Evolutionary conservation across 2,113 vertebrate genomes (phyloP), one percentile per base, ranked within the genome.

Genomic region (Brachypodius melanocephalos): DNA sequence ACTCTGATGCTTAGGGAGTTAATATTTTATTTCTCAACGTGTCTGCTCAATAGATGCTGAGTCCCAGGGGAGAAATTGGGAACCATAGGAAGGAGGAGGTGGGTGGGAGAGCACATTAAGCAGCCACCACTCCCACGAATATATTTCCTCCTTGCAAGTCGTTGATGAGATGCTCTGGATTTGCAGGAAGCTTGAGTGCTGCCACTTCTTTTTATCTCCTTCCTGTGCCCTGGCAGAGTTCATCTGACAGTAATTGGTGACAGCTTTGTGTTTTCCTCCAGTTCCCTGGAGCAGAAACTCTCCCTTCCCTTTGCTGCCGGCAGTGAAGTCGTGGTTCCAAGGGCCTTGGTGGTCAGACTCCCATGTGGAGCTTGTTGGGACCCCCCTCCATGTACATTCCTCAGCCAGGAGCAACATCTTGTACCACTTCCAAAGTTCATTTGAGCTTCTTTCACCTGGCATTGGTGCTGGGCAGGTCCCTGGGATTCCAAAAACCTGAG

Each of bases 291-390:
- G 86, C 79, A 86, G 51, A 62, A 80, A 31, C 51, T 62, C 10
- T 80, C 66, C 63, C 16, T 72, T 45, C 40, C 11, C 36, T 76
- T 54, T 8, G 36, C 51, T 88, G 69, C 59, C 2, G 3, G 17
- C 0, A 0, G 12, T 6, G 2, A 59, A 55, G n/a, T 18, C 0
- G 0, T 22, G 36, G 29, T 48, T 76, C 26, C 12, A 19, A 29
- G 29, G 63, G 24, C 36, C 24, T 63, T 32, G 24, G 48, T 69
- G 55, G 17, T 66, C 2, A 2, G 59, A 52, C 8, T 12, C 29
- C 21, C 5, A 1, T 4, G 18, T 58, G 36, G 67, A 58, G 26
- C 17, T 57, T 31, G 14, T 58, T 52, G 46, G 22, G 6, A 38
- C 3, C 58, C 17, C 3, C 5, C 8, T 21, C 28, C 5, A 3